Evolutionary conservation across 23 tunicate species (phyloP).

Genomic region (Corella eumyota): DNA sequence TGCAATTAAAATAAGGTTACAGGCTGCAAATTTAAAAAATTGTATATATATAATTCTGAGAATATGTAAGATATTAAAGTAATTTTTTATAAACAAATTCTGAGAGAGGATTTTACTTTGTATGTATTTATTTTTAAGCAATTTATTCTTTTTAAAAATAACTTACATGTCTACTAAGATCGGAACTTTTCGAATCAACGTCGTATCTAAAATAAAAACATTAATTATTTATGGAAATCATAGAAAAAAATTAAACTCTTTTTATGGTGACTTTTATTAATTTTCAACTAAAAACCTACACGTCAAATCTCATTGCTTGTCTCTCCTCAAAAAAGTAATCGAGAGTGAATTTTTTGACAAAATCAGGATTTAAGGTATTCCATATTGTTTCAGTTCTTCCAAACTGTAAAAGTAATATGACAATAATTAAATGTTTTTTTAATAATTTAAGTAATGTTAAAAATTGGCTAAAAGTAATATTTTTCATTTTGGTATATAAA

Average conservation of each 20-base stretch:
- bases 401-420: constrained; percentile 17
- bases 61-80: no score
- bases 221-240: no score
- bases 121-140: no score
- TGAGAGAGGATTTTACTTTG: no score
- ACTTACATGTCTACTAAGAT: constrained; percentile 76
- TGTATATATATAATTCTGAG: no score
- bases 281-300: no score
- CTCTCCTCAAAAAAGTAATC: constrained; percentile 91
- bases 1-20: constrained; percentile 5
- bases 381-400: constrained; percentile 69
- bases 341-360: constrained; percentile 70
- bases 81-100: no score
- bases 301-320: constrained; percentile 75
- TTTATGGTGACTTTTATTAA: no score
- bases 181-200: constrained; percentile 58
- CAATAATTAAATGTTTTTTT: background rate
- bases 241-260: no score
- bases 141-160: no score
- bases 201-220: constrained; percentile 46
- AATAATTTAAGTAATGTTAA: background rate
- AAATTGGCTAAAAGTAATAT: no score
- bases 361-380: constrained; percentile 80
- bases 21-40: background rate
- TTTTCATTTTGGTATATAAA: no score